Percentiles rank a stretch among this genome's conserved stretches.
Conservation (phyloP, 2,113 vertebrate species). For the Thermophis baileyi region DNA sequence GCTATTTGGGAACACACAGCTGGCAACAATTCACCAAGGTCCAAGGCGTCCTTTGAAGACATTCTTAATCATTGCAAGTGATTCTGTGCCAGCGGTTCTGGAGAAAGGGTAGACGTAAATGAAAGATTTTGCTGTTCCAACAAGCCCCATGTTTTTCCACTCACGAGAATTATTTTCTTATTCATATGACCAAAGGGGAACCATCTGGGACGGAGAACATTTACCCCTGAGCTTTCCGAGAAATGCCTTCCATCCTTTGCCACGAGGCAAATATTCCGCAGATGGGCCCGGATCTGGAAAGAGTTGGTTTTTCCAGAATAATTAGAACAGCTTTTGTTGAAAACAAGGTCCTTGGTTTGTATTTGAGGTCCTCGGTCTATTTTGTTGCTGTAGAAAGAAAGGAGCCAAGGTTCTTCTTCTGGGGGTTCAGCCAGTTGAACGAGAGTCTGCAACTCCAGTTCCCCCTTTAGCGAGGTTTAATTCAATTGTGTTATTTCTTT, state of each 20-base stretch:
- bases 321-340: constrained; percentile 35
- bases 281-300: constrained; percentile 18
- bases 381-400: not conserved
- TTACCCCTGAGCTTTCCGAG: constrained; percentile 20
- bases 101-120: not conserved
- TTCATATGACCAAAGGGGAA: constrained; percentile 35
- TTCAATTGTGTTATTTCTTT: constrained; percentile 53
- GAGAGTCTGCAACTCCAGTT: not conserved
- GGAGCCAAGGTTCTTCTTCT: not conserved
- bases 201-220: constrained; percentile 37
- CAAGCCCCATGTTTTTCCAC: not conserved
- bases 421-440: constrained; percentile 12
- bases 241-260: constrained; percentile 40
- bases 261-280: constrained; percentile 44
- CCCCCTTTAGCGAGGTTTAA: constrained; percentile 51
- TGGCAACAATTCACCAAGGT: not conserved
- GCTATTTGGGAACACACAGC: not conserved
- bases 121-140: not conserved
- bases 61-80: not conserved
- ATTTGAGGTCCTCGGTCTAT: not conserved
- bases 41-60: not conserved
- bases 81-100: not conserved
- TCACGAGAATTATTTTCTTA: constrained; percentile 26
- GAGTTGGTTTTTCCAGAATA: constrained; percentile 29
- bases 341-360: not conserved